Evolutionary conservation across 2,113 vertebrate species (phyloP).

Genomic region (Pardalotus punctatus): DNA sequence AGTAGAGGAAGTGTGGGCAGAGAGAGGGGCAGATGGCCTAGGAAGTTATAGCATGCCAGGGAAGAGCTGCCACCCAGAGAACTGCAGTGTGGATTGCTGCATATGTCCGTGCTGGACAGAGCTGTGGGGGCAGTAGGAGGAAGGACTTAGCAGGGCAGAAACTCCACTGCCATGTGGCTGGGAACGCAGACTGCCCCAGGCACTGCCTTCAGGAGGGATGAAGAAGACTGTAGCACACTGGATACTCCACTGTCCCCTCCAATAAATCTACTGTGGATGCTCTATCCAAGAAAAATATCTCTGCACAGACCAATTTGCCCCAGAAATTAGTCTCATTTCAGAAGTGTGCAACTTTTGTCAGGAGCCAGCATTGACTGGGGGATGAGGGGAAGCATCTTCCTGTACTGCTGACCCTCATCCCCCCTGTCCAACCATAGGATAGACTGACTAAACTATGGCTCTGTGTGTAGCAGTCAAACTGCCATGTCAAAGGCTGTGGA

Average conservation of each 20-base stretch:
- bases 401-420: background rate
- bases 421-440: background rate
- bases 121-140: background rate
- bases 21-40: background rate
- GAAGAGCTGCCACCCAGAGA: background rate
- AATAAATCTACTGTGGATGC: background rate
- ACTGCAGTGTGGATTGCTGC: background rate
- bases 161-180: background rate
- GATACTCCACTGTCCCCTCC: background rate
- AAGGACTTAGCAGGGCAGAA: background rate
- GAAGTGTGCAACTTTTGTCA: background rate
- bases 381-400: background rate
- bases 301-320: background rate
- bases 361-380: background rate
- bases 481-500: background rate
- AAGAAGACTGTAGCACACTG: background rate
- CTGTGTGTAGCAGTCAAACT: background rate
- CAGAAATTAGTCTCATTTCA: background rate
- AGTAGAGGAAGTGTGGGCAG: background rate
- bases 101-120: background rate
- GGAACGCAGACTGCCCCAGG: background rate
- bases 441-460: background rate
- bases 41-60: background rate
- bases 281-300: background rate
- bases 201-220: background rate